These are phyloP conservation scores for Polydrusus pterygomalis DNA, from an alignment of 2,888 invertebrate species.

Conservation along the genomic window DNA sequence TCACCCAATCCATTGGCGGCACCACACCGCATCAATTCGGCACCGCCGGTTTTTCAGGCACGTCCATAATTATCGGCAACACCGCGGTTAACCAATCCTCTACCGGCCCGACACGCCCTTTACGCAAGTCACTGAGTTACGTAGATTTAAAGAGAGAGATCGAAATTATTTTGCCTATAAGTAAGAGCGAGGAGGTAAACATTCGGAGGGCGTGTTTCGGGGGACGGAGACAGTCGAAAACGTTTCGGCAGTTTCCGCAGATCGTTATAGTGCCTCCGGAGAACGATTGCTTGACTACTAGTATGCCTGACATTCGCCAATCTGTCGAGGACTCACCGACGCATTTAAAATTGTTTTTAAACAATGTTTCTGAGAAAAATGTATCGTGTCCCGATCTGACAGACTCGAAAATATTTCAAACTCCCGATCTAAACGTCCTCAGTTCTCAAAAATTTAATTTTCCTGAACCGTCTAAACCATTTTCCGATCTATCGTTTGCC, in stretches of 20 bases:
- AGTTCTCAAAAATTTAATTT: slow-evolving; percentile 18
- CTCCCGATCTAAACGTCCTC: slow-evolving; percentile 28
- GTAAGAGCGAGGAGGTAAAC: slow-evolving; percentile 53
- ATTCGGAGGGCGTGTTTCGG: slow-evolving; percentile 54
- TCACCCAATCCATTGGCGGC: slow-evolving; percentile 60
- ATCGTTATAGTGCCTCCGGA: slow-evolving; percentile 67
- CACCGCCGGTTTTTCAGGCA: slow-evolving; percentile 62
- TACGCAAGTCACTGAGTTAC: slow-evolving; percentile 67
- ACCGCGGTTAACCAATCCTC: slow-evolving; percentile 32
- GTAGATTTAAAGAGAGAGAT: slow-evolving; percentile 69
- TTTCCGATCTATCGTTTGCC: neutral
- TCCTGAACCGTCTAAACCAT: neutral
- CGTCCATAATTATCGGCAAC: slow-evolving; percentile 19
- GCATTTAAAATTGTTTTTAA: slow-evolving; percentile 45
- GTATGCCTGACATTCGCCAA: slow-evolving; percentile 67
- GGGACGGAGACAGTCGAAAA: slow-evolving; percentile 65
- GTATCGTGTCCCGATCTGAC: slow-evolving; percentile 67
- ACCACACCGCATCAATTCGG: slow-evolving; percentile 63
- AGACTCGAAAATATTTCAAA: slow-evolving; percentile 58
- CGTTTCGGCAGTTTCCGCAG: slow-evolving; percentile 66
- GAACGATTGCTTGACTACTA: slow-evolving; percentile 65
- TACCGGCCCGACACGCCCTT: slow-evolving; percentile 50
- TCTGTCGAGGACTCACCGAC: slow-evolving; percentile 27
- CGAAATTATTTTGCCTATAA: slow-evolving; percentile 67
- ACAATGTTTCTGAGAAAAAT: slow-evolving; percentile 64